Base-by-base conservation (phyloP, 30 jellyfish, hydroid and myxozoan species). In the Cassiopea andromeda region DNA sequence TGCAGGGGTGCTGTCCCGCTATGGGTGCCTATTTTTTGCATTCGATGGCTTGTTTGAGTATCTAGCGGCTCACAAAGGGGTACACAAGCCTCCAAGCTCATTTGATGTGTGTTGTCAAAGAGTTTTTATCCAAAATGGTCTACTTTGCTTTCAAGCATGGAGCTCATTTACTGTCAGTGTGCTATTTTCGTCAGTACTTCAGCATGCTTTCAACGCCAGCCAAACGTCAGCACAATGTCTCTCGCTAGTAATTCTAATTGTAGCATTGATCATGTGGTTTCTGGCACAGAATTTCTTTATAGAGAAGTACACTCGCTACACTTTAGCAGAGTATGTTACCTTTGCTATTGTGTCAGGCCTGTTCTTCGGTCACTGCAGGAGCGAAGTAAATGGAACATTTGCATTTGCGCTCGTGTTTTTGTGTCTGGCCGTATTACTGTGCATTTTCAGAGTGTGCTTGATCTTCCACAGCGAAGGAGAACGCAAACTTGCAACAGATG, bases 101-200 rank as follows among this genome's bases (percentile, higher is more conserved):
- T 78, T 87, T 66, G 94, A 87, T 68, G 86, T 87, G 44, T 78
- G 82, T 76, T 87, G 94, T 46, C 94, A 87, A 48, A 76, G 94
- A 43, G 74, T 44, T 43, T 46, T 87, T 59, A 38, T 87, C 69
- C 94, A 87, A 59, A 87, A 87, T 87, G 94, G 94, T 82, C 43
- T 87, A 13, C 82, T 87, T 0, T 78, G 90, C 78, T 77, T 61
- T 49, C 94, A 87, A 73, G 83, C 94, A 3, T 87, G 90, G 94
- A 77, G 86, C 69, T 43, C 90, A 12, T 59, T 81, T 0, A 48
- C 80, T 2, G 58, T 70, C 15, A 16, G 94, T 70, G 48, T 87
- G 58, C 44, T 66, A n/a, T 78, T 87, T 80, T 83, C 90, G 19
- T 16, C 48, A 1, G 49, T 16, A 44, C 59, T 87, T 15, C 73